Evolutionary conservation across 2,113 vertebrate genomes (phyloP).

Genomic region (Acanthisitta chloris): DNA sequence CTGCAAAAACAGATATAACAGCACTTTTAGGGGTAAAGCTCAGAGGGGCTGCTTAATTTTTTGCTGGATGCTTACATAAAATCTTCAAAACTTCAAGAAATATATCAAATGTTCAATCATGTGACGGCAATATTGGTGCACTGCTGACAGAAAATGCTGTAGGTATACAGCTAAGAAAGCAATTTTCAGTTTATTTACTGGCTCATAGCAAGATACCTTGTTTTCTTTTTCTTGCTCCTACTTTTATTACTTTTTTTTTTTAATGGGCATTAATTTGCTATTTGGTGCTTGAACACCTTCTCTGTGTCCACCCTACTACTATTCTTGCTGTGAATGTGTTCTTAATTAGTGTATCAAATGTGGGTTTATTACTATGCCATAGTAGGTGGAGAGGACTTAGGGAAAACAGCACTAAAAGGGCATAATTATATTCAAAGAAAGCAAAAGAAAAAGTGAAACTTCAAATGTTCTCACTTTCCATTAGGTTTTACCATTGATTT

Average conservation of each 20-base stretch:
- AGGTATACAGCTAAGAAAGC: background rate
- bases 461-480: conserved; percentile 1
- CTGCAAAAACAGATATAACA: background rate
- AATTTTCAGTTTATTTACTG: background rate
- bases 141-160: background rate
- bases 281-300: background rate
- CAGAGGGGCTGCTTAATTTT: background rate
- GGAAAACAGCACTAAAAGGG: background rate
- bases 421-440: background rate
- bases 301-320: background rate
- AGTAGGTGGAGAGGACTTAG: background rate
- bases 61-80: background rate
- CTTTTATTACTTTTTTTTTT: background rate
- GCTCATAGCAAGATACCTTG: background rate
- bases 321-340: background rate
- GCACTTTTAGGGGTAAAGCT: background rate
- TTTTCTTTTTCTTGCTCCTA: background rate
- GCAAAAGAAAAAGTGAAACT: conserved; percentile 10
- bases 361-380: background rate
- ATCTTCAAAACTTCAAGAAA: background rate
- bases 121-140: background rate
- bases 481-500: conserved; percentile 9
- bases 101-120: background rate
- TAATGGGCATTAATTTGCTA: background rate
- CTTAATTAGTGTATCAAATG: conserved; percentile 9